Base-by-base conservation (phyloP, 2,113 vertebrate species). In the Pomatorhinus ruficollis region DNA sequence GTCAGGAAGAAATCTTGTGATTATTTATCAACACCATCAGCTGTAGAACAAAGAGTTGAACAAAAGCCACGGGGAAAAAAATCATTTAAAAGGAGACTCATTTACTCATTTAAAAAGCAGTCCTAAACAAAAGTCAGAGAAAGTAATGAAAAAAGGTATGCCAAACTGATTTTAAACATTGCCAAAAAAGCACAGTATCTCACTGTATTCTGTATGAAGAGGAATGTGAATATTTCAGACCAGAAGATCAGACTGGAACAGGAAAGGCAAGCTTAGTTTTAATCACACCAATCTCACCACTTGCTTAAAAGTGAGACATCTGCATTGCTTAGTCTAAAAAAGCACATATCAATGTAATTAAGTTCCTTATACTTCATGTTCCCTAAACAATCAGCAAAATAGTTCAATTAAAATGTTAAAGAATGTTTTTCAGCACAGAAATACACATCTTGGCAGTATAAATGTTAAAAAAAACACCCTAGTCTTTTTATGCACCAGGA, bases 11-110 rank as follows among this genome's bases (percentile, higher is more conserved):
- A 91, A 90, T 84, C 53, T 27, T 64, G 60, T 52, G 80, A 89
- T 77, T 91, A 92, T 92, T 89, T 93, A 88, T 91, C 87, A 96
- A 68, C 66, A 70, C 27, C 45, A 92, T 90, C 89, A 95, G 63
- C 52, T 84, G 61, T 60, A 92, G 49, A 92, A 97, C 80, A 96
- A 93, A 82, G 72, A 86, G 21, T 1, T 88, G 90, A 92, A 88
- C 37, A 63, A 12, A 86, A 93, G 69, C 79, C 76, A 83, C 39
- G 19, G 40, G 17, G 9, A 1, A 21, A 90, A 85, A 47, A 61
- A 31, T 72, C 2, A 4, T 74, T 74, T 89, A 64, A 71, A 89
- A 72, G 42, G 37, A 23, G 12, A 74, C 28, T 71, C n/a, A 18
- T 90, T 84, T 72, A 69, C 37, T 64, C 44, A 61, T 57, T 94